Evolutionary conservation across 2,797 vertebrate species (phyloP).

Genomic region (Acipenser ruthenus): DNA sequence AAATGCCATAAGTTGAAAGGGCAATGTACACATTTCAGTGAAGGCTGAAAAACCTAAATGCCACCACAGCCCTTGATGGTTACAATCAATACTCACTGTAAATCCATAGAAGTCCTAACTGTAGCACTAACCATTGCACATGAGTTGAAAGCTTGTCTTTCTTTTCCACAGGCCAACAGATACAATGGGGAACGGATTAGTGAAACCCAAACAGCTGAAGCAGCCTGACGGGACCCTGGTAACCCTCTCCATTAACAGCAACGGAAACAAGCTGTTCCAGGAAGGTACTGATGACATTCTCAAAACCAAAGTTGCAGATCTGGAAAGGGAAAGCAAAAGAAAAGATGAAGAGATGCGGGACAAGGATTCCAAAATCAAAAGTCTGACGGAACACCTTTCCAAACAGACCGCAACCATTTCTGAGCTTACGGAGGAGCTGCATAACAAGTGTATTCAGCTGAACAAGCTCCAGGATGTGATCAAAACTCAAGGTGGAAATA

Average conservation of each 20-base stretch:
- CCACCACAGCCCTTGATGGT: not conserved
- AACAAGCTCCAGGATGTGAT: constrained; percentile 74
- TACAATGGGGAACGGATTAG: constrained; percentile 79
- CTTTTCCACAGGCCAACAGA: constrained; percentile 32
- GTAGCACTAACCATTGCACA: not conserved
- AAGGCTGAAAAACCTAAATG: constrained; percentile 3
- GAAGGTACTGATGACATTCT: constrained; percentile 49
- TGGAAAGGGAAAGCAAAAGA: constrained; percentile 71
- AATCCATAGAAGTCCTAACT: not conserved
- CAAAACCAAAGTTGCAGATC: constrained; percentile 61
- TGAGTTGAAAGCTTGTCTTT: not conserved
- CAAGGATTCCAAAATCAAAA: constrained; percentile 57
- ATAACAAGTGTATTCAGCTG: constrained; percentile 72
- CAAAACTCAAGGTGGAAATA: constrained; percentile 46
- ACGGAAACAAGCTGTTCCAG: constrained; percentile 37
- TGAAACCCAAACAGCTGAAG: constrained; percentile 78
- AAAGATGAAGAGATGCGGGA: constrained; percentile 70
- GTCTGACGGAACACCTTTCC: constrained; percentile 69
- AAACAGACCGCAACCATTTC: constrained; percentile 61
- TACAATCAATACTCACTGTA: constrained; percentile 9
- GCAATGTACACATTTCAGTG: not conserved
- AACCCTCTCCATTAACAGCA: constrained; percentile 32
- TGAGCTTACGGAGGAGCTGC: constrained; percentile 75
- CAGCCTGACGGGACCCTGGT: constrained; percentile 41
- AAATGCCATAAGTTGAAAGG: constrained; percentile 6